Conservation (phyloP, 30 jellyfish, hydroid and myxozoan genomes). For the Aurelia sp. region DNA sequence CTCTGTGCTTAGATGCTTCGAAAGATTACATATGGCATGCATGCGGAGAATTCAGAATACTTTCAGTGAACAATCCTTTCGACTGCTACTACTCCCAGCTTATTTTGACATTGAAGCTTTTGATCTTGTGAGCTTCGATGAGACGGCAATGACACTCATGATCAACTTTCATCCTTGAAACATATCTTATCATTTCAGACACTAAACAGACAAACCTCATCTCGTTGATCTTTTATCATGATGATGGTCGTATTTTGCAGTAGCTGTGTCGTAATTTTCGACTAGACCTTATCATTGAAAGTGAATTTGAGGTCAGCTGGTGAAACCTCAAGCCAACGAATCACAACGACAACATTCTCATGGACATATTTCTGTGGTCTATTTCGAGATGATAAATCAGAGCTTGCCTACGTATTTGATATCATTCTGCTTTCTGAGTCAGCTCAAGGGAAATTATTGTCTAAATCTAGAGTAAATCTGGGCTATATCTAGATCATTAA, state of each 20-base stretch:
- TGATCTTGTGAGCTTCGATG: no score
- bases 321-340: constrained; percentile 58
- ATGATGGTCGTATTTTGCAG: no score
- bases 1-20: background rate
- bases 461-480: no score
- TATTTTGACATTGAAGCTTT: no score
- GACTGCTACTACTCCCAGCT: no score
- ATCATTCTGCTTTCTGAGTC: constrained; percentile 15
- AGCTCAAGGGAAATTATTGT: background rate
- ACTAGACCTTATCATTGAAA: constrained; percentile 17
- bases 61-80: background rate
- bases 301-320: constrained; percentile 31
- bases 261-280: no score
- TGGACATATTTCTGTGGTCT: constrained; percentile 57
- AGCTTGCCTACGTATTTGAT: background rate
- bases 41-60: constrained; percentile 9
- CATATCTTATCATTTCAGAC: no score
- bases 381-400: constrained; percentile 4
- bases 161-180: no score
- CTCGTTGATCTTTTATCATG: no score
- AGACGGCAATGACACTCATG: no score
- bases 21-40: constrained; percentile 11
- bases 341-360: constrained; percentile 5
- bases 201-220: no score
- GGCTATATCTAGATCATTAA: no score